Base-by-base conservation (phyloP, 1,140 invertebrate species). In the Drosophila subobscura region DNA sequence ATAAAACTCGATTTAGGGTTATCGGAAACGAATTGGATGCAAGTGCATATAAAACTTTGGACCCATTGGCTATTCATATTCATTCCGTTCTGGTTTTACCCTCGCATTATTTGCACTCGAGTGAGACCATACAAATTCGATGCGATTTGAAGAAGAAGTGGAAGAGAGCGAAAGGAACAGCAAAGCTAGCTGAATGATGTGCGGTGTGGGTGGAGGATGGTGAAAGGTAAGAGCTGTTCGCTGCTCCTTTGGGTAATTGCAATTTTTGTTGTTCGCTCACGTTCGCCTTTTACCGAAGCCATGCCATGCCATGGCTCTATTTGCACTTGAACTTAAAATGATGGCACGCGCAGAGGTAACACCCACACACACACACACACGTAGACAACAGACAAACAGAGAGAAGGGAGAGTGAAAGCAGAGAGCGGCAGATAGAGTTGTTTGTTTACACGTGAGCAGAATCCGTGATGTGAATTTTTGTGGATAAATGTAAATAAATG, bases 291-390 rank as follows among this genome's bases (percentile, higher is more conserved):
- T 65, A 63, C 33, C 33, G 33, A 37, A 37, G 33, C 33, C 33
- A 37, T 37, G 33, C 33, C 33, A 37, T 37, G 33, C 58, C 46
- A 77, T 73, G 73, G 47, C 79, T 81, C 74, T 83, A 83, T 81
- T 81, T 83, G 83, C 73, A 77, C 74, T 83, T 83, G 74, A 83
- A 71, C 79, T 81, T 61, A 55, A 78, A 81, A 78, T 83, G 67
- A 70, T 58, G 59, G 70, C 79, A 76, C 78, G 72, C 72, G 63
- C 66, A 42, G 25, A 27, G 25, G 40, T 6, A 5, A 25, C 46
- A 54, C 58, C 16, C 44, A 16, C 52, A 20, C 14, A 16, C 8
- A 50, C 33, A 70, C 49, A 40, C 2, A n/a, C 4, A 6, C 16
- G 25, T 4, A 8, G 10, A 57, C n/a, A 20, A 22, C n/a, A 37